These are phyloP conservation scores for Semaprochilodus insignis DNA, from an alignment of 2,797 vertebrate genomes.

Conservation along the genomic window DNA sequence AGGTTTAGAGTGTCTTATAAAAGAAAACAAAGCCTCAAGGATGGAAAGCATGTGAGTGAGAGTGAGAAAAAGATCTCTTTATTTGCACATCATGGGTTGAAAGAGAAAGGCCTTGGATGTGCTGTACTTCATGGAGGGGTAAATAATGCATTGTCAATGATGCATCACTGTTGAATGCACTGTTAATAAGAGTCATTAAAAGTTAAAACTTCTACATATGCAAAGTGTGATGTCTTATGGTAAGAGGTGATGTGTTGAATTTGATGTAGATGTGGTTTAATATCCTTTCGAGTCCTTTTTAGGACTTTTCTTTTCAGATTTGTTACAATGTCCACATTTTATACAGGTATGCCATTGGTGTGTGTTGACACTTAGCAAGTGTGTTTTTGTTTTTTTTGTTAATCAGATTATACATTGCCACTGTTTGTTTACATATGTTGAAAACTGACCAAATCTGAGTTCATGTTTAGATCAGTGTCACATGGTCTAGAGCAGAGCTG, in stretches of 20 bases:
- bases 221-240: slow-evolving; percentile 34
- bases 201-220: slow-evolving; percentile 46
- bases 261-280: slow-evolving; percentile 15
- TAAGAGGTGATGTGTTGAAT: slow-evolving; percentile 7
- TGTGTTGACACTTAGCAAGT: slow-evolving; percentile 26
- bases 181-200: slow-evolving; percentile 35
- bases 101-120: not conserved
- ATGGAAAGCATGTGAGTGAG: not conserved
- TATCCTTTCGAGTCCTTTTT: not conserved
- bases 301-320: slow-evolving; percentile 34
- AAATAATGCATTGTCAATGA: not conserved
- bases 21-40: not conserved
- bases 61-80: not conserved
- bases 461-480: not conserved
- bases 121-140: not conserved
- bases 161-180: slow-evolving; percentile 24
- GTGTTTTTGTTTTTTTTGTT: not conserved
- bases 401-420: not conserved
- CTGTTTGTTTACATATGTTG: slow-evolving; percentile 3
- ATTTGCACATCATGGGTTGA: no score
- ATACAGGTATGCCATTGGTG: slow-evolving; percentile 13
- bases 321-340: slow-evolving; percentile 35
- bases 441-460: slow-evolving; percentile 3
- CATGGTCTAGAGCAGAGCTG: not conserved
- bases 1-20: not conserved